Evolutionary conservation across 2,113 vertebrate genomes (phyloP), one percentile per base, ranked within the genome.

Genomic region (Pseudopipra pipra): DNA sequence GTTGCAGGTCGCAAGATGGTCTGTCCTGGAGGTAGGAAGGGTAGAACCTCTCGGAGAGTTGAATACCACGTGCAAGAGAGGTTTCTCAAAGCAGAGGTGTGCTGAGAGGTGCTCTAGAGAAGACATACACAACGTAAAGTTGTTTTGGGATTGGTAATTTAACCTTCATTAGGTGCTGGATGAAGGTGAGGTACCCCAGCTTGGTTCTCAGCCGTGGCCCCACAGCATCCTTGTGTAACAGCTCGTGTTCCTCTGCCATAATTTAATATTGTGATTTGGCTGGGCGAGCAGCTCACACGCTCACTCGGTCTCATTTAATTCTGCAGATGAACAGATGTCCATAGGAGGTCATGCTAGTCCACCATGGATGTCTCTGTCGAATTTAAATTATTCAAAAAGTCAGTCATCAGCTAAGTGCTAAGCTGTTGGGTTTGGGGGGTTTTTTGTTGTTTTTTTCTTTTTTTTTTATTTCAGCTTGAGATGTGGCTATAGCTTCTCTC

Each of bases 331-430:
- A 47, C 2, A 35, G 66, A 20, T 71, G 81, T 41, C 82, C 87
- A 44, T 47, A 18, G 75, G 74, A 91, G 89, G 62, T 73, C 83
- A 49, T 8, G 1, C 49, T 18, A 62, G 63, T 83, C 63, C 86
- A 55, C 58, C 54, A 18, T 11, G 25, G 71, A 70, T 70, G 63
- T 54, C 74, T 73, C 87, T 58, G 80, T 41, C 1, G 10, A 68
- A 41, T 41, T 59, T 87, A 55, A 93, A 85, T 91, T 87, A 90
- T 90, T 92, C 65, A 93, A 33, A 41, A 90, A 68, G 47, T 88
- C 90, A 77, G 66, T 31, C 80, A 67, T 18, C 61, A 63, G 65
- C 76, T 87, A 78, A 96, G 83, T 87, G 80, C 80, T 81, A 85
- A 78, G 70, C 47, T 86, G 51, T 6, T 71, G 46, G 1, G 7